Evolutionary conservation across 2,888 invertebrate genomes (phyloP).

Genomic region (Scaptomyza parva): DNA sequence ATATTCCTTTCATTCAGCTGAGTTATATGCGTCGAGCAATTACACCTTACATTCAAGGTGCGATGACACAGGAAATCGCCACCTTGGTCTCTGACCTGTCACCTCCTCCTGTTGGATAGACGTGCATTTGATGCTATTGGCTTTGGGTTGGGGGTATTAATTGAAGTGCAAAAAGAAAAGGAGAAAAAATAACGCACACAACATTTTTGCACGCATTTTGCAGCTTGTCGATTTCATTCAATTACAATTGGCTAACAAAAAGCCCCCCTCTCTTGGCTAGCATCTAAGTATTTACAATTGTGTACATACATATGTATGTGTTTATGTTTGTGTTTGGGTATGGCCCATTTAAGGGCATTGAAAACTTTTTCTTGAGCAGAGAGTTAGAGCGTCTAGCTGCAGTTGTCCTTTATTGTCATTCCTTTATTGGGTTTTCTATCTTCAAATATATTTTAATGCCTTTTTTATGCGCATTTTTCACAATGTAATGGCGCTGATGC

Average conservation of each 20-base stretch:
- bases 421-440: conserved; percentile 56
- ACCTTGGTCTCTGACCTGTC: conserved; percentile 38
- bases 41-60: conserved; percentile 9
- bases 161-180: conserved; percentile 61
- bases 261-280: conserved; percentile 36
- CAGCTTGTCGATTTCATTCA: conserved; percentile 54
- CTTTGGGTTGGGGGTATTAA: conserved; percentile 45
- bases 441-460: conserved; percentile 67
- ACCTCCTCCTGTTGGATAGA: conserved; percentile 26
- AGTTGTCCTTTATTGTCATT: conserved; percentile 75
- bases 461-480: conserved; percentile 73
- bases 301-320: too few relatives aligned
- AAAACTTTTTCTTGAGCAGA: conserved; percentile 40
- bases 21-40: conserved; percentile 38
- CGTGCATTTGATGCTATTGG: conserved; percentile 12
- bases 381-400: conserved; percentile 31
- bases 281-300: conserved; percentile 25
- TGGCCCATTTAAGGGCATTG: conserved; percentile 68
- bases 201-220: conserved; percentile 68
- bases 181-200: conserved; percentile 6
- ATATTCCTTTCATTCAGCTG: conserved; percentile 35
- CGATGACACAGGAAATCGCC: conserved; percentile 26
- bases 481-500: conserved; percentile 48
- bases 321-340: conserved; percentile 6
- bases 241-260: conserved; percentile 50